Base-by-base conservation (phyloP, 2,113 vertebrate genomes). In the Ondatra zibethicus region DNA sequence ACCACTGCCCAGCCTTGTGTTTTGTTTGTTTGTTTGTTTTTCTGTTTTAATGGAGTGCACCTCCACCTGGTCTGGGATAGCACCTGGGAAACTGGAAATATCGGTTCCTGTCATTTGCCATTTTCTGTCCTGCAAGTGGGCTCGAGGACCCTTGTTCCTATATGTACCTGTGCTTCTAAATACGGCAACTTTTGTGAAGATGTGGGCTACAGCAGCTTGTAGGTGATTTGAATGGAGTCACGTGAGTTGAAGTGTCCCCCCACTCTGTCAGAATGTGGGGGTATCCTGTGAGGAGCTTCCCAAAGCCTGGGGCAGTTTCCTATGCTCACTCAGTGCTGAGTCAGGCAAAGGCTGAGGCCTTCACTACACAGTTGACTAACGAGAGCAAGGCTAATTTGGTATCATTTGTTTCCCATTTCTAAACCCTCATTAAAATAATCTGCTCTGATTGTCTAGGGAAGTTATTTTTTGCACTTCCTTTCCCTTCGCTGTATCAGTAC, bases 361-460 rank as follows among this genome's bases (percentile, higher is more conserved):
- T 90, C 63, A 86, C 96, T 96, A 76, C 91, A 0, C 4, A 81
- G 27, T 39, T 89, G 91, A 91, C 85, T 77, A 97, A 97, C 0
- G 68, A 81, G 95, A 97, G 91, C 10, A 80, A 91, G 97, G 97
- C 98, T 98, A 98, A 97, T 98, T 98, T 98, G 88, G 95, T 98
- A 97, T 95, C 78, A 3, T 98, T 99, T 98, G 98, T 98, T 98
- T 95, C 97, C 98, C 97, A 50, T 94, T 97, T 98, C 95, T 89
- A 96, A 98, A 93, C 92, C 93, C 97, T 98, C 98, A 98, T 98
- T 98, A 98, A 98, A 98, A 98, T 98, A 98, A 99, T 98, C 97
- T 98, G 96, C 68, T 98, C 96, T 96, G 98, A 98, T 99, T 98
- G 98, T 98, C 98, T 98, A 70, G 3, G 63, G 93, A 96, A 98